Percentiles rank a stretch among this genome's conserved stretches.
Conservation (phyloP, 2,888 invertebrate genomes). For the Oligia strigilis region DNA sequence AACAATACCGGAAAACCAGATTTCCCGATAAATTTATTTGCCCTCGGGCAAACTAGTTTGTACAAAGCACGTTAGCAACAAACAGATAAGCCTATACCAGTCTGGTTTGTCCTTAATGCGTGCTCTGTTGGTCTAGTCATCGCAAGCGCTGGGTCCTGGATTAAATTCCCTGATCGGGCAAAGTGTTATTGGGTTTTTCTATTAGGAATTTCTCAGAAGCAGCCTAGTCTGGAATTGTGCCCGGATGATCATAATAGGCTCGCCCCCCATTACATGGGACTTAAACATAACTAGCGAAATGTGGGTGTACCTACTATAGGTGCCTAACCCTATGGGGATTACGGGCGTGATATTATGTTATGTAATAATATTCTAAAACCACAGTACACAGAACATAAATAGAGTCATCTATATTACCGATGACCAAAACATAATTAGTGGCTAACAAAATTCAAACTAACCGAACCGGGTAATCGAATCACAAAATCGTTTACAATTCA, state of each 20-base stretch:
- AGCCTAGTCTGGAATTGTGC: too few relatives aligned
- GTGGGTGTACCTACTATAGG: not conserved
- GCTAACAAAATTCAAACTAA: conserved; percentile 49
- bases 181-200: not conserved
- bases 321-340: not conserved
- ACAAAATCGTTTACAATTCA: conserved; percentile 63
- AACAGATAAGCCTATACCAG: not conserved
- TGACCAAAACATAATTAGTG: conserved; percentile 15
- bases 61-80: not conserved
- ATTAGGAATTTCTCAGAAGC: not conserved
- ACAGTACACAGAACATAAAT: not conserved
- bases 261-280: not conserved
- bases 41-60: not conserved
- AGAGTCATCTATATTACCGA: conserved; percentile 1
- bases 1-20: not conserved
- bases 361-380: not conserved
- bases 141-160: not conserved
- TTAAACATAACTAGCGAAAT: not conserved
- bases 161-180: not conserved
- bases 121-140: not conserved
- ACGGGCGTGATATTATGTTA: not conserved
- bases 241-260: not conserved
- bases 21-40: not conserved
- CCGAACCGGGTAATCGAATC: conserved; percentile 52
- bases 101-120: not conserved